phyloP scores from a whole-genome alignment of 1,140 invertebrate genomes.

The Drosophila setifemur region DNA sequence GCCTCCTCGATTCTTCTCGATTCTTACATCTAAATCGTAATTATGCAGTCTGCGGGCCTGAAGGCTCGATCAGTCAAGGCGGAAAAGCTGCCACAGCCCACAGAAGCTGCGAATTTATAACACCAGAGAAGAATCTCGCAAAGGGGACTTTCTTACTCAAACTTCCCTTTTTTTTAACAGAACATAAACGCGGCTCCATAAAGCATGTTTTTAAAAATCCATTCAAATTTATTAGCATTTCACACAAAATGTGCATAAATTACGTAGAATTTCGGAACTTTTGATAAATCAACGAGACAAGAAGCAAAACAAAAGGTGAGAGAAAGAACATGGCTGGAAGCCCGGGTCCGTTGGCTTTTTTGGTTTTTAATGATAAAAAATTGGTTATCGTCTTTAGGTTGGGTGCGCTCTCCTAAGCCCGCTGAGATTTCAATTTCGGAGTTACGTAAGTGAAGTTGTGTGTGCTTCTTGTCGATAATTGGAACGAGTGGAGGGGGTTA shows the following conservation, averaged over 20 bases:
- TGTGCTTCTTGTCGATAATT: conserved; percentile 60
- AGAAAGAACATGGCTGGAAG: too few species aligned
- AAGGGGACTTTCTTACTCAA: not conserved
- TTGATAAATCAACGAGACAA: conserved; percentile 27
- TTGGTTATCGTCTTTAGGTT: conserved; percentile 27
- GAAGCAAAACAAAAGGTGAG: not conserved
- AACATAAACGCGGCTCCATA: conserved; percentile 29
- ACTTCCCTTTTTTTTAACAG: not conserved
- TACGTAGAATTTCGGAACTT: conserved; percentile 58
- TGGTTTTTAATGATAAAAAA: conserved; percentile 55
- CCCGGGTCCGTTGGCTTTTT: not conserved
- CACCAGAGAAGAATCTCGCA: conserved; percentile 23
- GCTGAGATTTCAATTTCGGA: conserved; percentile 33
- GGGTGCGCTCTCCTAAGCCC: conserved; percentile 9
- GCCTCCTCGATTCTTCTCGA: conserved; percentile 5
- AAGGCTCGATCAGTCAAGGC: conserved; percentile 22
- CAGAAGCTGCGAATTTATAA: conserved; percentile 51
- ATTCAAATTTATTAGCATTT: conserved; percentile 81
- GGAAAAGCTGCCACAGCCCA: conserved; percentile 1
- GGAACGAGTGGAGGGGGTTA: conserved; percentile 20
- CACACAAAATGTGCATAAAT: conserved; percentile 79
- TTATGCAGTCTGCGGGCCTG: conserved; percentile 29
- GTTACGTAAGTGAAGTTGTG: conserved; percentile 43
- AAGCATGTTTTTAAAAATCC: conserved; percentile 81
- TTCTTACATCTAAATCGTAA: conserved; percentile 32